Conservation (phyloP, 2,797 vertebrate species). For the Lutra lutra region DNA sequence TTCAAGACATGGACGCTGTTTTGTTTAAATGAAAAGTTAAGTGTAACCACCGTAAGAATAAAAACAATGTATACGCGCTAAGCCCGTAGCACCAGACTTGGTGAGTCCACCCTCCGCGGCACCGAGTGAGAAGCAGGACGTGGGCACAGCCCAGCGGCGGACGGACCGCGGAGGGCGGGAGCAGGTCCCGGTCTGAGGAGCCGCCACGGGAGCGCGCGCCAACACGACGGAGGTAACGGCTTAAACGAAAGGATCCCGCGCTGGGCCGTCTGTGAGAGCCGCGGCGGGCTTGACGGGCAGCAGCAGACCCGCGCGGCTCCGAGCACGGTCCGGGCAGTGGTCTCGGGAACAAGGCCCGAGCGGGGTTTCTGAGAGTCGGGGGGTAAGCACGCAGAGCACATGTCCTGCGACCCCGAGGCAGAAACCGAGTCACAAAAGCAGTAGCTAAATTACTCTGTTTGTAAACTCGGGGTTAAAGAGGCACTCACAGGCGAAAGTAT, state of each 20-base stretch:
- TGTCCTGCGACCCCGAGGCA: neutral
- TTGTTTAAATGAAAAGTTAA: neutral
- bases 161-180: rapidly evolving
- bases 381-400: too few relatives aligned
- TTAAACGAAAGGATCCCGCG: neutral
- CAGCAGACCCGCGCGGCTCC: rapidly evolving
- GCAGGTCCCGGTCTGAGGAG: neutral
- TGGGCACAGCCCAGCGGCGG: too few relatives aligned
- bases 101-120: rapidly evolving
- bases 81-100: neutral
- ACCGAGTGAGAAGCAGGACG: neutral
- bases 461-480: neutral
- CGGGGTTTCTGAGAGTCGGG: too few relatives aligned
- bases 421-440: neutral
- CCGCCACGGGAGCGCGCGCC: too few relatives aligned
- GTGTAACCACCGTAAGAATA: neutral
- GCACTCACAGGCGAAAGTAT: neutral
- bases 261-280: neutral
- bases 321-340: rapidly evolving
- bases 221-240: neutral
- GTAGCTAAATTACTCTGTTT: neutral
- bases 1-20: neutral
- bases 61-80: too few relatives aligned
- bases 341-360: neutral
- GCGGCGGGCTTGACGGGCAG: rapidly evolving